Base-by-base conservation (phyloP, 2,797 vertebrate species). In the Mormyrops attenuatus region DNA sequence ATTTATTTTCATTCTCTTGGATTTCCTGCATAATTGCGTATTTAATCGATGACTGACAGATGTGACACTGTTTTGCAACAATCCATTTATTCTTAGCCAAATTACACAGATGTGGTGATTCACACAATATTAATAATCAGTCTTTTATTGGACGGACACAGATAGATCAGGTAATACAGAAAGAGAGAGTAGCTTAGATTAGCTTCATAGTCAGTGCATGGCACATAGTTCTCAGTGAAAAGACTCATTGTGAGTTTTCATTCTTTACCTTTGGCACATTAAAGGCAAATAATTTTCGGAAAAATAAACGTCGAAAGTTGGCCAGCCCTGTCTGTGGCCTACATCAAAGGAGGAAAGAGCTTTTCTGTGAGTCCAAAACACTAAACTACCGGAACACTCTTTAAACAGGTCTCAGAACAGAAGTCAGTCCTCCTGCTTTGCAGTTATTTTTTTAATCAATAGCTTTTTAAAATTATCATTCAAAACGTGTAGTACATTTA, bases 191-290 rank as follows among this genome's bases (percentile, higher is more conserved):
- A 96, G 95, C 95, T 95, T 94, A 94, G 95, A 95, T 95, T 94
- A 95, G 95, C 94, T 96, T 96, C 95, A 86, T 85, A 30, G 38
- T 96, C 95, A 96, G 96, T 96, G 96, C 96, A 97, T 96, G 96
- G 96, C 96, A 97, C 92, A 92, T 92, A 95, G 95, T 96, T 96
- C 95, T 96, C 94, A 93, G 95, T 95, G 95, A 96, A 95, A 96
- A 96, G 95, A 96, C 96, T 95, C 96, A 97, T 94, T 97, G 96
- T 96, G 96, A 96, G 95, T 96, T 95, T 95, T 95, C 94, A 93
- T 95, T 96, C 95, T 95, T 95, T 92, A 94, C 95, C 95, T 96
- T 95, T 94, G 93, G 94, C 94, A 93, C 96, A 95, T 94, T 95
- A 92, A 94, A 95, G 94, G 95, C 94, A 94, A 94, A 92, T 94